phyloP scores from a whole-genome alignment of 2,113 vertebrate species.

The Antigone vipio region DNA sequence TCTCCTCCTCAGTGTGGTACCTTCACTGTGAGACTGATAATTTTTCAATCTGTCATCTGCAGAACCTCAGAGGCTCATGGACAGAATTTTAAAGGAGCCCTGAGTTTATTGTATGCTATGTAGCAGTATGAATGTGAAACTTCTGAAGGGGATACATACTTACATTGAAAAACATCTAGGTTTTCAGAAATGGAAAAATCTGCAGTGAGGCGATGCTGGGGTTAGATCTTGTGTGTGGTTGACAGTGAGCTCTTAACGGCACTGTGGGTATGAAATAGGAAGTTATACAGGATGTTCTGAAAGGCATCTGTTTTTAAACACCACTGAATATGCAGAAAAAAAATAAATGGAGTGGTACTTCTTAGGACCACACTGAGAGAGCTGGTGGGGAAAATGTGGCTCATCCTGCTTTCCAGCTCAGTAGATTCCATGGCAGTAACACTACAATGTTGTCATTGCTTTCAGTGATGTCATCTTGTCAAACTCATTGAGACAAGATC shows the following conservation, averaged over 20 bases:
- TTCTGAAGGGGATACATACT: neutral
- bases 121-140: neutral
- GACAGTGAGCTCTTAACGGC: neutral
- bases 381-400: neutral
- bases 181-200: neutral
- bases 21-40: neutral
- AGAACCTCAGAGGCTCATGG: neutral
- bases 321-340: neutral
- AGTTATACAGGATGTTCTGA: neutral
- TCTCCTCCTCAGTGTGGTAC: neutral
- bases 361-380: neutral
- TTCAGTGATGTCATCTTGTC: neutral
- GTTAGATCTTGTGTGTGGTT: fast-evolving
- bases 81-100: neutral
- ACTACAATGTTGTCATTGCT: fast-evolving
- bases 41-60: neutral
- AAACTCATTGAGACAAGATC: neutral
- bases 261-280: neutral
- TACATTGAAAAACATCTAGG: neutral
- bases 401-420: neutral
- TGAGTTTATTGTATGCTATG: neutral
- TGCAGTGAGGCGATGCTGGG: neutral
- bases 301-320: neutral
- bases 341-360: neutral
- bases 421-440: neutral